Percentiles rank a stretch among this genome's conserved stretches.
Evolutionary conservation across 2,888 invertebrate species (phyloP).

Genomic region (Monopis laevigella): DNA sequence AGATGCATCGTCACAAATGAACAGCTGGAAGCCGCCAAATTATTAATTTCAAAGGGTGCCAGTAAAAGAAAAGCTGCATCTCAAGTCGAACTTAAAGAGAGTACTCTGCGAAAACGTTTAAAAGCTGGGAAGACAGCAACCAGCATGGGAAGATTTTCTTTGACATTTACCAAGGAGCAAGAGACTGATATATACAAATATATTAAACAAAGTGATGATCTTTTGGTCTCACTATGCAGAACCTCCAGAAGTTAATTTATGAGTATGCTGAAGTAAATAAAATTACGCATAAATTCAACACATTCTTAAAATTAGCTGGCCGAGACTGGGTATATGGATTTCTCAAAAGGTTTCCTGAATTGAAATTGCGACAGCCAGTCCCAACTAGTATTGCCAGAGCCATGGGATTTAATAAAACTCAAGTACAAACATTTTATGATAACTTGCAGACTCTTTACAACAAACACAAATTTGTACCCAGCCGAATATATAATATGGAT

Average conservation of each 20-base stretch:
- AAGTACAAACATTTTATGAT: constrained; percentile 22
- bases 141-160: constrained; percentile 17
- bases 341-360: constrained; percentile 14
- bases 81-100: constrained; percentile 17
- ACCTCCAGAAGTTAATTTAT: constrained; percentile 18
- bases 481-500: constrained; percentile 22
- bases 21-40: constrained; percentile 17
- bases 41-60: constrained; percentile 18
- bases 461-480: constrained; percentile 21
- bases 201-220: constrained; percentile 15
- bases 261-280: too few relatives aligned
- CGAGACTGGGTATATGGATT: constrained; percentile 17
- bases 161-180: constrained; percentile 18
- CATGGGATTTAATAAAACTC: constrained; percentile 25
- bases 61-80: constrained; percentile 18
- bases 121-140: constrained; percentile 17
- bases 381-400: constrained; percentile 22
- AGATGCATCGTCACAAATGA: constrained; percentile 15
- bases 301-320: constrained; percentile 18
- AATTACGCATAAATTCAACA: constrained; percentile 18
- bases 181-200: constrained; percentile 17
- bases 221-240: constrained; percentile 17
- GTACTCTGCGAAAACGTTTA: constrained; percentile 20
- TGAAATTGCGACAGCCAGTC: constrained; percentile 10
- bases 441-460: too few relatives aligned